Conservation (phyloP, 2,888 invertebrate genomes). For the Drosophila pseudotalamancana region DNA sequence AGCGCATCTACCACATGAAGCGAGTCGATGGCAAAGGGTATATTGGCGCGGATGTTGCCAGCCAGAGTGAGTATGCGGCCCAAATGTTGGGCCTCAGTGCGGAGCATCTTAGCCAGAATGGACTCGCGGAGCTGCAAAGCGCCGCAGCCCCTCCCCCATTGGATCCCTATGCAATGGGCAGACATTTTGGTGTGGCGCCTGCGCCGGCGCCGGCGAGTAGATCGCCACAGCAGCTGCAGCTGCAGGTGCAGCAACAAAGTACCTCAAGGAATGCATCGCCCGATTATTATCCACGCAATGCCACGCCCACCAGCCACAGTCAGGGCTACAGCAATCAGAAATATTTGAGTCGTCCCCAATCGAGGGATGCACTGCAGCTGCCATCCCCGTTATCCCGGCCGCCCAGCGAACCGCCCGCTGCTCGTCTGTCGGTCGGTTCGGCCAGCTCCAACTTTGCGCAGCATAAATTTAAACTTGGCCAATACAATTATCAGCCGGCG, state of each 20-base stretch:
- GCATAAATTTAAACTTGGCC: slow-evolving; percentile 83
- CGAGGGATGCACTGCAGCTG: slow-evolving; percentile 79
- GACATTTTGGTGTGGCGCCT: slow-evolving; percentile 61
- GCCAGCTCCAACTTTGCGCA: slow-evolving; percentile 83
- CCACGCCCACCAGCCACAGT: slow-evolving; percentile 74
- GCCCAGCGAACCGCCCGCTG: slow-evolving; percentile 66
- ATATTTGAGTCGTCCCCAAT: slow-evolving; percentile 82
- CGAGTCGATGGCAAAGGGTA: slow-evolving; percentile 95
- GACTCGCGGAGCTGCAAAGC: slow-evolving; percentile 58
- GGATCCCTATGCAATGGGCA: slow-evolving; percentile 64
- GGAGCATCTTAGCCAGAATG: slow-evolving; percentile 84
- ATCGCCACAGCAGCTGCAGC: slow-evolving; percentile 61
- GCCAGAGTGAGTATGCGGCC: slow-evolving; percentile 96
- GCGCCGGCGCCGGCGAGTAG: slow-evolving; percentile 20
- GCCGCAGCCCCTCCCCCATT: slow-evolving; percentile 37
- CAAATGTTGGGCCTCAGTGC: slow-evolving; percentile 92
- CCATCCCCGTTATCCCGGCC: slow-evolving; percentile 74
- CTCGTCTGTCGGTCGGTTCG: too few relatives aligned
- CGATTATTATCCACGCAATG: slow-evolving; percentile 80
- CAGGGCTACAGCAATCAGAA: slow-evolving; percentile 52
- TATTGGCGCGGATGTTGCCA: slow-evolving; percentile 94
- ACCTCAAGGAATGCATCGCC: slow-evolving; percentile 81
- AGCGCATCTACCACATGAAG: slow-evolving; percentile 96
- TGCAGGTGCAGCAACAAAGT: slow-evolving; percentile 74
- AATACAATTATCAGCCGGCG: slow-evolving; percentile 58